Base-by-base conservation (phyloP, 2,113 vertebrate genomes). In the Phaethon lepturus region DNA sequence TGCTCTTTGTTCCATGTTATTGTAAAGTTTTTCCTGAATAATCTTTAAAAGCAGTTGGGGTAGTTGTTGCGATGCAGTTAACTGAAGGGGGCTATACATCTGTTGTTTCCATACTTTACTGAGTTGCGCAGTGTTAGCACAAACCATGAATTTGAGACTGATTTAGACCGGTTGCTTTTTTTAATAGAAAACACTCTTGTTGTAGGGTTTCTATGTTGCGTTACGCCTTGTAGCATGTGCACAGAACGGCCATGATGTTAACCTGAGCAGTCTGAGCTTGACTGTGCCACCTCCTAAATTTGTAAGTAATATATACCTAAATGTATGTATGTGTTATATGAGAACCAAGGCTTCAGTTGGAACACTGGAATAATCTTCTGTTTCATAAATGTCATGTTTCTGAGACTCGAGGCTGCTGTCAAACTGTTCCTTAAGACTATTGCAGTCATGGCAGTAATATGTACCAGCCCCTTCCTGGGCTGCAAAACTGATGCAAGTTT, bases 191-290 rank as follows among this genome's bases (percentile, higher is more conserved):
- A 7, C 35, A n/a, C 35, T 44, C 5, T 35, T 67, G 42, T 95
- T 66, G 19, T 79, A 99, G 99, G 99, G 99, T 52, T 99, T 99
- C 95, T 99, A 98, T 6, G 97, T 99, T 1, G 99, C 99, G 0
- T 96, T 99, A 88, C 98, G 99, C 56, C 98, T 99, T 2, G 99
- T 99, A 38, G 99, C 99, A 0, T 99, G 99, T 50, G 99, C 99
- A 4, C 99, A 99, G 98, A 99, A 98, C 1, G 99, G 99, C 53
- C 99, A 99, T 1, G 99, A 99, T 14, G 99, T 99, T 31, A 98
- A 96, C 90, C 90, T 99, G 86, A 98, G 98, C 97, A 99, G 98
- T 79, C 98, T 99, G 89, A 98, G 86, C 90, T 93, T 99, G 92
- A 98, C 98, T 23, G 94, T 99, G 85, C 99, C 99, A 9, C 99